Evolutionary conservation across 1,140 invertebrate species (phyloP).

Genomic region (Lerema accius): DNA sequence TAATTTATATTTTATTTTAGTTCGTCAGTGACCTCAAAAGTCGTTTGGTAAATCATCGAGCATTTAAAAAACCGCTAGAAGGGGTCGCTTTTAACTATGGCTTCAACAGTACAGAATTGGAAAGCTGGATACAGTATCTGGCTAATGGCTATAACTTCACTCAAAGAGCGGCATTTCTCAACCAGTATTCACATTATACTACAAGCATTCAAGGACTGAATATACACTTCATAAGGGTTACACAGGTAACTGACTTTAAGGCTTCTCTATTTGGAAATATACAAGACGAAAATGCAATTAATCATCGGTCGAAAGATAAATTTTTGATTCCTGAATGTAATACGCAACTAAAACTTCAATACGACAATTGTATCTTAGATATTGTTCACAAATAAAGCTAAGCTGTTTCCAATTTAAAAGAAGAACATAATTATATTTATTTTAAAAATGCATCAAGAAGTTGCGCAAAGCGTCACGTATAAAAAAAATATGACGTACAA

Average conservation of each 20-base stretch:
- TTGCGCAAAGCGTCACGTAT: no score
- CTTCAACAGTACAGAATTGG: slow-evolving; percentile 86
- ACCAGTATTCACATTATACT: slow-evolving; percentile 88
- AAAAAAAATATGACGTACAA: no score
- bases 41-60: slow-evolving; percentile 82
- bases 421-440: no score
- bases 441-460: no score
- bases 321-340: no score
- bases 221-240: slow-evolving; percentile 88
- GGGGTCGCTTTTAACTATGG: slow-evolving; percentile 88
- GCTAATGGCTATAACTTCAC: slow-evolving; percentile 86
- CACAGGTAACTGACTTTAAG: slow-evolving; percentile 85
- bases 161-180: slow-evolving; percentile 86
- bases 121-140: slow-evolving; percentile 87
- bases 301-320: no score
- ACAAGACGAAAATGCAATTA: no score
- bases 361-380: no score
- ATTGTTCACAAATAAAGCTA: no score
- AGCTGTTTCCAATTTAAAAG: no score
- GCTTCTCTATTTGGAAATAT: no score
- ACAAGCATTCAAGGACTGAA: slow-evolving; percentile 87
- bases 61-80: slow-evolving; percentile 83
- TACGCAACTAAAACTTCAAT: no score
- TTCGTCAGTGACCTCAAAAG: slow-evolving; percentile 84
- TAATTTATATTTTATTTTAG: slow-evolving; percentile 55